Evolutionary conservation across 2,797 vertebrate species (phyloP).

Genomic region (Coreius guichenoti): DNA sequence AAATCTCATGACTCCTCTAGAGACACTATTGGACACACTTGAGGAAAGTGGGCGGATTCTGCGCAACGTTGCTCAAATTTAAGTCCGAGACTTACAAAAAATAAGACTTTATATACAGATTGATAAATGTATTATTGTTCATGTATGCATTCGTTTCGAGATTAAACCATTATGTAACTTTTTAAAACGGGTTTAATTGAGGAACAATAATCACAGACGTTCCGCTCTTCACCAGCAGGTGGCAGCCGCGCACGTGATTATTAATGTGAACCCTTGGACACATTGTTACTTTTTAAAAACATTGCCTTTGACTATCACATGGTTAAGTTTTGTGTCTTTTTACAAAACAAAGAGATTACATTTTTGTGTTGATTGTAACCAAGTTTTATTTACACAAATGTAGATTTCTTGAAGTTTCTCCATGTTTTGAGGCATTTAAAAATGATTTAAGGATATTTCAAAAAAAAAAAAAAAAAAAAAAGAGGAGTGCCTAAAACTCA

Average conservation of each 20-base stretch:
- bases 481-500: too few relatives aligned
- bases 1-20: neutral
- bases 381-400: too few relatives aligned
- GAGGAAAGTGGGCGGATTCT: conserved; percentile 23
- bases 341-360: too few relatives aligned
- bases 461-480: too few relatives aligned
- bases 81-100: neutral
- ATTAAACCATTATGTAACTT: neutral
- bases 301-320: too few relatives aligned
- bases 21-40: conserved; percentile 15
- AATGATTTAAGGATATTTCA: too few relatives aligned
- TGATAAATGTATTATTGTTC: too few relatives aligned
- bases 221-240: conserved; percentile 1
- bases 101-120: neutral
- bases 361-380: too few relatives aligned
- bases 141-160: neutral
- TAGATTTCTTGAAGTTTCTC: too few relatives aligned
- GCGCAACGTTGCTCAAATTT: neutral
- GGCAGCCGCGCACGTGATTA: conserved; percentile 2
- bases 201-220: too few relatives aligned
- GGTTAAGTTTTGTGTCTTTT: too few relatives aligned
- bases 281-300: neutral
- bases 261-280: neutral
- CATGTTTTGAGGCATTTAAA: too few relatives aligned
- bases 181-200: neutral